Evolutionary conservation across 2,797 vertebrate genomes (phyloP), one percentile per base, ranked within the genome.

Genomic region (Cossypha polioptera): DNA sequence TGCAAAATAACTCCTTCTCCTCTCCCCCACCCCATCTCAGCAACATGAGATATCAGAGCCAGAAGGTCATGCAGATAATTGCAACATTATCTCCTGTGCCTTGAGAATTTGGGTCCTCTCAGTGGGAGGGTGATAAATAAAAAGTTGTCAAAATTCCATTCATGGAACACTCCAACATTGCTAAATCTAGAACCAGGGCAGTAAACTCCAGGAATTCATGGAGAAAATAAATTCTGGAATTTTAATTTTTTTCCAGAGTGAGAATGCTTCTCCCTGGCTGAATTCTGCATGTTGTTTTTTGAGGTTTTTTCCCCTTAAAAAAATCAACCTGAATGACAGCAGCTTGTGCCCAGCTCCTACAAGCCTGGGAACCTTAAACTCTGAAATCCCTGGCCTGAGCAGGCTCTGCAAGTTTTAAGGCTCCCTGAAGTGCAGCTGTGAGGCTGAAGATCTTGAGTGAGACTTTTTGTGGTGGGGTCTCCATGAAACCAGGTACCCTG

Each of bases 31-130:
- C 28, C 36, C 33, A 65, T 72, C 57, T 71, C 61, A 92, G 84
- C 50, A 88, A 84, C 67, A 68, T 45, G 75, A 95, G 77, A 62
- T 92, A 89, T 45, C 61, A 80, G 35, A 69, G 65, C 29, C 84
- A 93, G 81, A 94, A 95, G 78, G 87, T 92, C 91, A 86, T 38
- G 33, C 18, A 95, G 92, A 95, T 91, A 93, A 89, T 55, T 85
- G 36, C 50, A 92, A 88, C 77, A 77, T 79, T 85, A 89, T 92
- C 86, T 86, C 35, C 54, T 38, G 13, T 80, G 84, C 71, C 76
- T 89, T 31, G 5, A 57, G 87, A 89, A 71, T 57, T 88, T 77
- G 63, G 67, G 42, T 92, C 4, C 43, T 90, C n/a, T 78, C 47
- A 86, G 58, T 65, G 38, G 17, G 31, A 86, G 40, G 20, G 35